Base-by-base conservation (phyloP, 2,888 invertebrate species). In the Acrocera orbiculus region DNA sequence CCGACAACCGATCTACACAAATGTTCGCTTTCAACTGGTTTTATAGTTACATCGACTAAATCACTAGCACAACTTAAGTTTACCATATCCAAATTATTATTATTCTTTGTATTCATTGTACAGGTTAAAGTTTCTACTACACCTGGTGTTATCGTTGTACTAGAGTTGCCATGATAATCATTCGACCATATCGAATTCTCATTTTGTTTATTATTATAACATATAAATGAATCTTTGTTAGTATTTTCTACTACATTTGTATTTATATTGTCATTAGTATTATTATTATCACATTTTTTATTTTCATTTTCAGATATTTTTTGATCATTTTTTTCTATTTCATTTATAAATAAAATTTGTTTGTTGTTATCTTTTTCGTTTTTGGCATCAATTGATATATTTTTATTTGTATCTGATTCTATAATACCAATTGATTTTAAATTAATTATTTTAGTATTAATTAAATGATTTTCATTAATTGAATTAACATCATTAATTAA, bases 381-480 rank as follows among this genome's bases (percentile, higher is more conserved):
- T 6, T 14, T 14, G 14, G 5, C n/a, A 26, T 14, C 13, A 3
- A 14, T 14, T 14, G n/a, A 7, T 5, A 13, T 13, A 16, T 11
- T 13, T 8, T 28, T 28, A 7, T 28, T 11, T n/a, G 1, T n/a
- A 17, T 16, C 4, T 11, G 19, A 8, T 3, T 14, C 22, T 9
- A 22, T 22, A 22, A 22, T 9, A 22, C 9, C 10, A 9, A 10
- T 10, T 22, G 22, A 22, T 22, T 10, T 9, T 22, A 8, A 9
- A 9, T 10, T 10, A 22, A 3, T 10, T 3, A 8, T 3, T 22
- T 22, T 22, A 8, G 22, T 22, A 22, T 22, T 2, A 22, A 8
- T 3, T 35, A 55, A 44, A 44, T 53, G 53, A 47, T 56, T 54
- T 47, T 56, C 50, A 50, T 56, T 56, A 44, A 56, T 56, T 47